Evolutionary conservation across 2,888 invertebrate genomes (phyloP), one percentile per base, ranked within the genome.

Genomic region (Lycophotia porphyrea): DNA sequence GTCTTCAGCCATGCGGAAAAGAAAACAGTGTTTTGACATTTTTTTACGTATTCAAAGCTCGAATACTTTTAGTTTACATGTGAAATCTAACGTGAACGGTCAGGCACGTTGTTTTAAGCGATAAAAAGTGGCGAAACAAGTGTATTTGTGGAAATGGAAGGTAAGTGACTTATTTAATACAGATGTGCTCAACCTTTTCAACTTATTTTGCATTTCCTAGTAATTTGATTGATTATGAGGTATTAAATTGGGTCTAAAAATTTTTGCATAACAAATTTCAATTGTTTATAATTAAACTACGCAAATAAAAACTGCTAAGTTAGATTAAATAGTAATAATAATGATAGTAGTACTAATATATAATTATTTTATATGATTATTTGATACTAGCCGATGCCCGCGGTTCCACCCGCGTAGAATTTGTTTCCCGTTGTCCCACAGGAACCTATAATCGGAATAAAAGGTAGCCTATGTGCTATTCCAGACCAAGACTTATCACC

Each of bases 101-200:
- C 81, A 83, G 78, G 36, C 36, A 39, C 36, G 36, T 83, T 78
- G 81, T 78, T 78, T 78, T 63, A 76, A 71, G 81, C 78, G 78
- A 78, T 85, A 65, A 81, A 66, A 39, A 39, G 79, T 84, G 78
- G 78, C 71, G 74, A 82, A 84, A 83, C 66, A 84, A 80, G 79
- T 78, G 85, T 83, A 80, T 83, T 83, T 78, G 65, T 79, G 80
- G 79, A 81, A 85, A 85, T 84, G 81, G 85, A 82, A 64, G 82
- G 80, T 77, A 77, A 76, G 76, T 72, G 72, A 76, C 74, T 80
- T 78, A 78, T 81, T 76, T 67, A 76, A 76, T 74, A 80, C 76
- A 81, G 84, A 58, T 83, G 81, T 85, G 80, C 78, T 81, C 68
- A 85, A 81, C 83, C 85, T 83, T 85, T 81, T 80, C 66, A 39